A percentile compares a stretch with the other conserved stretches of the same genome.
phyloP scores from a whole-genome alignment of 2,113 vertebrate species.

The Dicentrarchus labrax region DNA sequence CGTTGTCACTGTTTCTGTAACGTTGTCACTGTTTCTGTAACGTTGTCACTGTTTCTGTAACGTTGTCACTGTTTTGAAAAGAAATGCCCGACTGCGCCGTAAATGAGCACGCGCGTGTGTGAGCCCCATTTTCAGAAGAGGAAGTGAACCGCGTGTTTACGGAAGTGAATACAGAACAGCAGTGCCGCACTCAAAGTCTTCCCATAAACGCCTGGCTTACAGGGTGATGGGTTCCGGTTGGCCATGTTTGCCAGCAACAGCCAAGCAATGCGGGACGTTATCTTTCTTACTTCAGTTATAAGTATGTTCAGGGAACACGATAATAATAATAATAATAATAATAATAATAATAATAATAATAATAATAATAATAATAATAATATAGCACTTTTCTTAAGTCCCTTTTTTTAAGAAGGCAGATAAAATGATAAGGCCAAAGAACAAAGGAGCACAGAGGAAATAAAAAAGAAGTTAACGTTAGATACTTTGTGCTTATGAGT shows the following conservation, averaged over 20 bases:
- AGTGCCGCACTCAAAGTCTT: constrained; percentile 26
- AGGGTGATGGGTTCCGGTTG: background rate
- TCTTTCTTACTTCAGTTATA: too few species aligned
- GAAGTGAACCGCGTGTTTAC: constrained; percentile 39
- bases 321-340: too few species aligned
- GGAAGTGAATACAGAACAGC: constrained; percentile 21
- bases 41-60: background rate
- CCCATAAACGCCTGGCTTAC: background rate
- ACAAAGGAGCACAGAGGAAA: too few species aligned
- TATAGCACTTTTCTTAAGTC: too few species aligned
- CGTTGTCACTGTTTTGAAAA: background rate
- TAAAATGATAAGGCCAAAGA: too few species aligned
- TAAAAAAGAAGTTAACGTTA: too few species aligned
- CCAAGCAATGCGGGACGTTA: too few species aligned
- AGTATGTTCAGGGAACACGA: too few species aligned
- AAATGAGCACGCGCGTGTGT: background rate
- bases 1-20: background rate
- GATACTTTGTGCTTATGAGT: too few species aligned
- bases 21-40: background rate
- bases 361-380: too few species aligned
- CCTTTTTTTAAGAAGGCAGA: too few species aligned
- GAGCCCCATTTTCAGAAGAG: background rate
- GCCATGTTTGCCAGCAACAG: background rate
- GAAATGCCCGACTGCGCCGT: accelerated
- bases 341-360: too few species aligned